Conservation (phyloP, 2,888 invertebrate genomes). For the Noctua janthina region DNA sequence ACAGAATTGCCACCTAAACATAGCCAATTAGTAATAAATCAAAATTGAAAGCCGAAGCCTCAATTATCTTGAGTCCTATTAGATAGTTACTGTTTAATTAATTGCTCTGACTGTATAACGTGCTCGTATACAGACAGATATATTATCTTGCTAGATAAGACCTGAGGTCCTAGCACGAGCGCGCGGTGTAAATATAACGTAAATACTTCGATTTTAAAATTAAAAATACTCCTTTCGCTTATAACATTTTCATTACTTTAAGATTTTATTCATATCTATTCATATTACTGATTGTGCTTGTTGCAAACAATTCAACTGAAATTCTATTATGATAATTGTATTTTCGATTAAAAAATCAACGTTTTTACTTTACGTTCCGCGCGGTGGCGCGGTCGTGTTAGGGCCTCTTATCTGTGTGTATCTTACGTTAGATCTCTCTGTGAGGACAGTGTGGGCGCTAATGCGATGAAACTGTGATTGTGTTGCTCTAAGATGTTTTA, state of each 20-base stretch:
- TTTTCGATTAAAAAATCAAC: background rate
- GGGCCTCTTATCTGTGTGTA: constrained; percentile 3
- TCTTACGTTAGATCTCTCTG: constrained; percentile 37
- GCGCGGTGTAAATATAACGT: background rate
- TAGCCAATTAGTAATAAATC: constrained; percentile 65
- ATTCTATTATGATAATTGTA: background rate
- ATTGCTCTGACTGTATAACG: constrained; percentile 53
- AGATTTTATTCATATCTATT: background rate
- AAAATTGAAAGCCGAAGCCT: constrained; percentile 59
- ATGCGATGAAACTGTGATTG: constrained; percentile 34
- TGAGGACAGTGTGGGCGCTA: constrained; percentile 31
- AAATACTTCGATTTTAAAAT: background rate
- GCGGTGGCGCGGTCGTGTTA: too few species aligned
- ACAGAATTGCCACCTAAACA: constrained; percentile 51
- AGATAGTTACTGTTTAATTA: constrained; percentile 64
- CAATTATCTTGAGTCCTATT: constrained; percentile 64
- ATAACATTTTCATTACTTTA: background rate
- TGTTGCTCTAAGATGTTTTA: constrained; percentile 35
- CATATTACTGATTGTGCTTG: too few species aligned
- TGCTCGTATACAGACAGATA: constrained; percentile 18
- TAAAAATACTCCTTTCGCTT: too few species aligned
- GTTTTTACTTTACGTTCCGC: background rate
- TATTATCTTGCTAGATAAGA: constrained; percentile 36
- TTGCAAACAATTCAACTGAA: too few species aligned
- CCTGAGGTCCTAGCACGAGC: background rate